A percentile compares a stretch with the other conserved stretches of the same genome.
These are phyloP conservation scores for Melanotaenia maccullochi DNA, from an alignment of 2,797 vertebrate species.

Conservation along the genomic window DNA sequence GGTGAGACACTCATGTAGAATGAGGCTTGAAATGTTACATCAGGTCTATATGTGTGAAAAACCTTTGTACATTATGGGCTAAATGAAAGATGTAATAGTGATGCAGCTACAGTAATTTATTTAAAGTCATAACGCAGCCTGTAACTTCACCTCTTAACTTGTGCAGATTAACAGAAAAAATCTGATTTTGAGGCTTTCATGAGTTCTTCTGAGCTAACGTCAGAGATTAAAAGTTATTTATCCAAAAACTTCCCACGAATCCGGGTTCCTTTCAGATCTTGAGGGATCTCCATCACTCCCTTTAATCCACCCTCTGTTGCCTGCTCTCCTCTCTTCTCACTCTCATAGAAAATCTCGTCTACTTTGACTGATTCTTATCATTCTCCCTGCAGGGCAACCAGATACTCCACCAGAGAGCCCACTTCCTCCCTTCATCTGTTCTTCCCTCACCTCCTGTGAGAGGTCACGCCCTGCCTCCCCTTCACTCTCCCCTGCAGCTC, in stretches of 20 bases:
- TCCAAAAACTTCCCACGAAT: neutral
- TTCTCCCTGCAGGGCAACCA: slow-evolving; percentile 54
- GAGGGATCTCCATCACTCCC: neutral
- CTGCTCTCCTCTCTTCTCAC: slow-evolving; percentile 1
- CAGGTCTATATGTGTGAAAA: neutral
- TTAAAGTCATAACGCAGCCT: neutral
- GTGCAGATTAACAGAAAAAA: neutral
- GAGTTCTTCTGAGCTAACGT: neutral
- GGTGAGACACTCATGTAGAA: too few relatives aligned
- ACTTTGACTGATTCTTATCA: slow-evolving; percentile 51
- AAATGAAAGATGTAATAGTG: neutral
- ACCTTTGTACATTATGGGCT: too few relatives aligned
- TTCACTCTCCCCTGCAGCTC: slow-evolving; percentile 9
- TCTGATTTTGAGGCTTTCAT: slow-evolving; percentile 6
- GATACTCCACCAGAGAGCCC: slow-evolving; percentile 43
- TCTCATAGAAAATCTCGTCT: neutral
- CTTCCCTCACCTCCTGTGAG: slow-evolving; percentile 47
- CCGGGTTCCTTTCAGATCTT: neutral
- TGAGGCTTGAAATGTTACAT: too few relatives aligned
- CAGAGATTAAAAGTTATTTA: neutral
- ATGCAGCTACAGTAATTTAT: neutral
- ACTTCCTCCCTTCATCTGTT: slow-evolving; percentile 51
- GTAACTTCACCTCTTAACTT: neutral
- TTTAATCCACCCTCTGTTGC: neutral
- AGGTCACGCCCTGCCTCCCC: slow-evolving; percentile 33